A percentile compares a stretch with the other conserved stretches of the same genome.
These are phyloP conservation scores for Gymnorhina tibicen DNA, from an alignment of 2,113 vertebrate species.

Conservation along the genomic window DNA sequence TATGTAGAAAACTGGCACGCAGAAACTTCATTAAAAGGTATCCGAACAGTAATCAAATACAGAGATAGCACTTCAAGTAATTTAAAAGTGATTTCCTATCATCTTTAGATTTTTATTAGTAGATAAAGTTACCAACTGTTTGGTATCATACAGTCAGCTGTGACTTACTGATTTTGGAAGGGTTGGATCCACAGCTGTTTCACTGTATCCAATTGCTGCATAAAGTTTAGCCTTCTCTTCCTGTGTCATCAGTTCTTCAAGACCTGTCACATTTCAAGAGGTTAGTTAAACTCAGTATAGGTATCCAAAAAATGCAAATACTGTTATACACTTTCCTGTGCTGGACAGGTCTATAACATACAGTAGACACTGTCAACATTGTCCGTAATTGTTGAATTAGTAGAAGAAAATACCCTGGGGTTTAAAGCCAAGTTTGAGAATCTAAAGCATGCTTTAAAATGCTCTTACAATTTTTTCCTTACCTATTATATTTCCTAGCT, in stretches of 20 bases:
- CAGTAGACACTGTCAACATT: background rate
- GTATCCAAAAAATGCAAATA: background rate
- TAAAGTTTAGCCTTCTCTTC: slow-evolving; percentile 92
- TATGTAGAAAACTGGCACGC: background rate
- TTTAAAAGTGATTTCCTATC: background rate
- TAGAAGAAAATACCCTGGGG: background rate
- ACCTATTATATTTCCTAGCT: background rate
- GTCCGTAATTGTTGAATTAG: background rate
- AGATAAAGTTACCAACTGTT: background rate
- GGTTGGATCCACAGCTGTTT: slow-evolving; percentile 88
- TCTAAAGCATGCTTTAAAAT: background rate
- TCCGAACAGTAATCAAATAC: background rate
- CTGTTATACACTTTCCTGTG: background rate
- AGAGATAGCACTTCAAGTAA: background rate
- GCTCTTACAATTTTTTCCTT: background rate
- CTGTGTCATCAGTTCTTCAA: slow-evolving; percentile 86
- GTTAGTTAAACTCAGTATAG: background rate
- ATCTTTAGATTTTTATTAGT: background rate
- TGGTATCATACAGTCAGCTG: background rate
- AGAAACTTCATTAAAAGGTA: background rate
- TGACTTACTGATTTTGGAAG: slow-evolving; percentile 90
- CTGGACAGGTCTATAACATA: background rate
- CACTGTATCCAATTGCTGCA: slow-evolving; percentile 97
- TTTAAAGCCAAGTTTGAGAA: background rate
- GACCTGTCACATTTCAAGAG: slow-evolving; percentile 71